Percentiles rank a stretch among this genome's conserved stretches.
These are phyloP conservation scores for Petrocephalus schoutedeni DNA, from an alignment of 2,797 vertebrate species.

Conservation along the genomic window DNA sequence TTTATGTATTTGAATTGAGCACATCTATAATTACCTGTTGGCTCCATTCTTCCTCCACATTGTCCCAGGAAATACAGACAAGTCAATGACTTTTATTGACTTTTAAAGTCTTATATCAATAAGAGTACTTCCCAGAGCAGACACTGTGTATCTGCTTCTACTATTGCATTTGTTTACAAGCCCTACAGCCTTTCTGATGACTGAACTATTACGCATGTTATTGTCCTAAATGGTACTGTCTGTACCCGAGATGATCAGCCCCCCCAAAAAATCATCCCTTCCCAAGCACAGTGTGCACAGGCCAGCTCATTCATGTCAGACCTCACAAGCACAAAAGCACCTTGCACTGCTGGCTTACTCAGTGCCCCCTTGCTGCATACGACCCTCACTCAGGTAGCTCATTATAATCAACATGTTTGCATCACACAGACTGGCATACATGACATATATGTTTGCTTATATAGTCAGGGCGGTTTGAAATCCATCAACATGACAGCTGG, in stretches of 20 bases:
- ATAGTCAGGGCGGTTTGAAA: not conserved
- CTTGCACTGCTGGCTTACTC: not conserved
- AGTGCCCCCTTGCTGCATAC: not conserved
- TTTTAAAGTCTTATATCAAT: not conserved
- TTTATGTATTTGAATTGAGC: not conserved
- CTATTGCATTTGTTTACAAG: not conserved
- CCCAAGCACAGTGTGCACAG: not conserved
- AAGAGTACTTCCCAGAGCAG: not conserved
- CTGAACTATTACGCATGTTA: not conserved
- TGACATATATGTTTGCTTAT: not conserved
- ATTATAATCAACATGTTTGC: not conserved
- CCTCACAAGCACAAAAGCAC: not conserved
- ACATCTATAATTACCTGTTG: conserved; percentile 4
- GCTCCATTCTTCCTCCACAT: not conserved
- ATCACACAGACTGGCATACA: not conserved
- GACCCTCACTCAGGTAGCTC: not conserved
- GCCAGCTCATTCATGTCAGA: not conserved
- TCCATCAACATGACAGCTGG: not conserved
- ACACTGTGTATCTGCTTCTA: not conserved
- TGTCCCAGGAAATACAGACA: not conserved
- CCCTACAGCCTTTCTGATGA: not conserved
- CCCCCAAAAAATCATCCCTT: not conserved
- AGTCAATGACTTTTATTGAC: not conserved
- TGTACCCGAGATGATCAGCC: not conserved
- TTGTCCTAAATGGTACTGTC: not conserved